phyloP scores from a whole-genome alignment of 2,797 vertebrate species.

The Siniperca scherzeri region DNA sequence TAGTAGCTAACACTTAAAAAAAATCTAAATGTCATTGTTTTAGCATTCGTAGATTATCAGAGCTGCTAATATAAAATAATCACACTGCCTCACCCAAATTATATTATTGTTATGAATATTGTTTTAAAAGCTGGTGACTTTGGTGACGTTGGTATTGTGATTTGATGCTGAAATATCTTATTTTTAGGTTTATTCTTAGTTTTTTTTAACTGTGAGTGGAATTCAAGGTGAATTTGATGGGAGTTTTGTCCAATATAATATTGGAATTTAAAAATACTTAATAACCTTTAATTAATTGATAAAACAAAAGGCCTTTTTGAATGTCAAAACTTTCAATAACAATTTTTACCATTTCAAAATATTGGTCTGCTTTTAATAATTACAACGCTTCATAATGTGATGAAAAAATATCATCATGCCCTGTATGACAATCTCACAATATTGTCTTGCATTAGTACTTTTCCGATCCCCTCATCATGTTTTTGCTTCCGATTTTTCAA shows the following conservation, averaged over 20 bases:
- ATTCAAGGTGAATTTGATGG: neutral
- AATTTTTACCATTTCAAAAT: neutral
- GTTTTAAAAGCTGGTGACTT: neutral
- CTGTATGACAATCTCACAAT: neutral
- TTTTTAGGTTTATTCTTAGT: neutral
- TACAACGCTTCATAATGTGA: neutral
- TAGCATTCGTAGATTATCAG: neutral
- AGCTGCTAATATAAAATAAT: neutral
- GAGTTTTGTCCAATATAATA: neutral
- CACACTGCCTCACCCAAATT: neutral
- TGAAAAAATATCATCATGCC: neutral
- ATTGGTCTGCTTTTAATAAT: neutral
- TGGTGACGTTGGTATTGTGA: neutral
- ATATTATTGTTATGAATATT: neutral
- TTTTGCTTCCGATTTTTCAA: slow-evolving; percentile 1
- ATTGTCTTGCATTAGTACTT: slow-evolving; percentile 1
- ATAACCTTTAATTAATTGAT: neutral
- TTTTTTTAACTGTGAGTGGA: neutral
- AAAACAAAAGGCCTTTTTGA: neutral
- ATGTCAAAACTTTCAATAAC: neutral
- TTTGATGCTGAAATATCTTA: neutral
- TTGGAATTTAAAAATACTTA: neutral
- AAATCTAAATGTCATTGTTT: neutral
- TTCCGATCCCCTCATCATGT: slow-evolving; percentile 5
- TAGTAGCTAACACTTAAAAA: neutral